Evolutionary conservation across 2,888 invertebrate species (phyloP), one percentile per base, ranked within the genome.

Genomic region (Hydraecia micacea): DNA sequence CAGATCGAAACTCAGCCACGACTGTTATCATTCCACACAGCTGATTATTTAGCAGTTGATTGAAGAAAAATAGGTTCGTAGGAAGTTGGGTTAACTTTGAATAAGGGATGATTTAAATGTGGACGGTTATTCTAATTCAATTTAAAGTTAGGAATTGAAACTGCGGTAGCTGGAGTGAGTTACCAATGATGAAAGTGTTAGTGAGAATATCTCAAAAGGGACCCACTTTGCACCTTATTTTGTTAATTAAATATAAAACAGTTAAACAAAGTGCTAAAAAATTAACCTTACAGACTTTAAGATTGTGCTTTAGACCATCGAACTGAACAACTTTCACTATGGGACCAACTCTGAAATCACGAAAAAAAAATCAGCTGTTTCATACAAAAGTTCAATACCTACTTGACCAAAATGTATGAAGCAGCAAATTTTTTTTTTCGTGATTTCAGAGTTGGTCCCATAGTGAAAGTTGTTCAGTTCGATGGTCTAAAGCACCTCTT

Each of bases 1-100:
- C 77, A 69, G 81, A 81, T 84, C 77, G 80, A 75, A 83, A 85
- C 87, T 77, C 74, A 42, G 52, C 52, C 83, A 36, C 55, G 67
- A 73, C 71, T 81, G 82, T 75, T 84, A 84, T 83, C 73, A 49
- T 65, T 73, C 46, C 1, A 52, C 55, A 68, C 77, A 79, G 73
- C 69, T 73, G 78, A 75, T 79, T 73, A 85, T 84, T 84, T 87
- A 80, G 80, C 73, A 49, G 58, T 39, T 76, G 68, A 87, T 88
- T 63, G 65, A 85, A 87, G 32, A 71, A 79, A 77, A 86, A 82
- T 81, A 86, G n/a, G 13, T 39, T 15, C 21, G 25, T 55, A 28
- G 11, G 73, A 77, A 81, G 55, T 49, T 63, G 8, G 39, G 25
- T 5, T 0, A 85, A 78, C 67, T 74, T 83, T 68, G 46, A 76